Evolutionary conservation across 2,797 vertebrate species (phyloP), one percentile per base, ranked within the genome.

Genomic region (Sebastes nivosus): DNA sequence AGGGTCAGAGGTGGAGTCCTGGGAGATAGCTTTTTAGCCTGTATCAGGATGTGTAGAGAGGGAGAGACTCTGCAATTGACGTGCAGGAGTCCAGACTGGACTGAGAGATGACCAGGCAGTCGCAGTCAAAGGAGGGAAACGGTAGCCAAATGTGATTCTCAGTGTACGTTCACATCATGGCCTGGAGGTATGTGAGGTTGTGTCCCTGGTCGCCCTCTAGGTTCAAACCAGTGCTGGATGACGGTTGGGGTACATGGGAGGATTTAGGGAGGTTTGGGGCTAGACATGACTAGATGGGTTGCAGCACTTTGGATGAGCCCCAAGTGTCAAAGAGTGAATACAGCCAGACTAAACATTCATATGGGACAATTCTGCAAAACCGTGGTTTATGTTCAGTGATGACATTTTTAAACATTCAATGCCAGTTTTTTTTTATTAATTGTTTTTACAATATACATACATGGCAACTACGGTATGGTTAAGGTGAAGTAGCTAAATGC

Each of bases 301-400:
- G 64, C 66, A 76, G 84, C 60, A 60, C 67, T 86, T 80, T 86
- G 81, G 81, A 86, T 72, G 67, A 87, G 25, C 68, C 66, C 66
- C 68, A 85, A 55, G 30, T 80, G 71, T 81, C 68, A 75, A 72
- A 77, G 66, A 72, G 58, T 73, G 75, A 77, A 66, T 32, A 58
- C 42, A 79, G 70, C 79, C 67, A 82, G 74, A 85, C 83, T 85
- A 81, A 85, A 85, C 83, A 85, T 79, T 72, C 46, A 52, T 59
- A 59, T 69, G 54, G 57, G 57, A 76, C 54, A 68, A 22, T 57
- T 38, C 52, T 59, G 67, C 7, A 64, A 74, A 86, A 54, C 20
- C 25, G 74, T 86, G 80, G 75, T 79, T 76, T 69, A 42, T 77
- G 78, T 81, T 85, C 30, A 75, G 25, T 11, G 24, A 77, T 32